Evolutionary conservation across 2,797 vertebrate species (phyloP).

Genomic region (Cirrhinus mrigala): DNA sequence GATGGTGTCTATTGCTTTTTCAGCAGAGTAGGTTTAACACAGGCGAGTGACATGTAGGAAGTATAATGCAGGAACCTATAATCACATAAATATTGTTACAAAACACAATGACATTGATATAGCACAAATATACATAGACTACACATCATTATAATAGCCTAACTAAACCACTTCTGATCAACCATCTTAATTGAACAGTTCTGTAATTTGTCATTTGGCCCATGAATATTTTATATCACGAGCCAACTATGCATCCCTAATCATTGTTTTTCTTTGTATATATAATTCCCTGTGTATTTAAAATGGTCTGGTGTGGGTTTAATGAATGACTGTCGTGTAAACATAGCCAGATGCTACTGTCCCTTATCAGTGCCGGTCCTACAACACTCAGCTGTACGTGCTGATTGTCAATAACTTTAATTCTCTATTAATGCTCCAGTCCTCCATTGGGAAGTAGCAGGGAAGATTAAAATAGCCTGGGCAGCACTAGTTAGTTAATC

Average conservation of each 20-base stretch:
- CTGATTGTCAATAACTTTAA: slow-evolving; percentile 57
- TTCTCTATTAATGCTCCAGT: slow-evolving; percentile 52
- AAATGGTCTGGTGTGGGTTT: neutral
- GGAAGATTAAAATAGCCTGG: slow-evolving; percentile 53
- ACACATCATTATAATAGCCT: neutral
- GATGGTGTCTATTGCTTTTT: too few relatives aligned
- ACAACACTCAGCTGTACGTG: slow-evolving; percentile 29
- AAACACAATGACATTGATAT: neutral
- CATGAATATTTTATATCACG: neutral
- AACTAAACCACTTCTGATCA: neutral
- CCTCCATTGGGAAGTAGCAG: slow-evolving; percentile 22
- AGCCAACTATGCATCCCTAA: neutral
- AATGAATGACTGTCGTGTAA: slow-evolving; percentile 14
- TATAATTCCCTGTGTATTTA: slow-evolving; percentile 11
- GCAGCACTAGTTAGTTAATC: slow-evolving; percentile 55
- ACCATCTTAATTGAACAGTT: neutral
- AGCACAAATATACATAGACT: neutral
- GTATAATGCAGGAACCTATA: too few relatives aligned
- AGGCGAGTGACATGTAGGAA: neutral
- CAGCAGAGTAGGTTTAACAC: neutral
- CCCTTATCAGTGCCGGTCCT: slow-evolving; percentile 32
- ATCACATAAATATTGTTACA: neutral
- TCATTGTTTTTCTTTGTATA: neutral
- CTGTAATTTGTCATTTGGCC: neutral
- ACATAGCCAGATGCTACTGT: slow-evolving; percentile 31